These are phyloP conservation scores for Anthophora plumipes DNA, from an alignment of 2,888 invertebrate species.

Conservation along the genomic window DNA sequence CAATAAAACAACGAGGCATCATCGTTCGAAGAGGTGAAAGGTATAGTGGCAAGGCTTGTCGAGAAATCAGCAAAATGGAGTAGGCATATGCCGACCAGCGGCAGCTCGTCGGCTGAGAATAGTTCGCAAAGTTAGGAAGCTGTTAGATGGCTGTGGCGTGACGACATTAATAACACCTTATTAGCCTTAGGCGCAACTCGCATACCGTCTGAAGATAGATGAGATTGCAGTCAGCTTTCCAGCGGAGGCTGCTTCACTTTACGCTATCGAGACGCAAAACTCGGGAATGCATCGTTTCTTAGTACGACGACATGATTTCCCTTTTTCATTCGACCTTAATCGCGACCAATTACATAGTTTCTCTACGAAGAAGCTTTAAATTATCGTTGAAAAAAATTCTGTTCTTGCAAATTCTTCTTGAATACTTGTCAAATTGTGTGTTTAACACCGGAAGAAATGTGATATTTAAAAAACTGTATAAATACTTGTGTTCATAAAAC, in stretches of 20 bases:
- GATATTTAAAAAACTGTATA: too few relatives aligned
- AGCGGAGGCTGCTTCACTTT: constrained; percentile 45
- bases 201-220: constrained; percentile 73
- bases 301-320: constrained; percentile 42
- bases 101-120: constrained; percentile 64
- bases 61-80: constrained; percentile 61
- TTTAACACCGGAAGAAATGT: too few relatives aligned
- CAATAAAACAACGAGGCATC: constrained; percentile 31
- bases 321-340: not conserved
- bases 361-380: not conserved
- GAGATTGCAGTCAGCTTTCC: constrained; percentile 71
- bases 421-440: too few relatives aligned
- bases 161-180: constrained; percentile 79
- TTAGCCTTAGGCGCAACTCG: constrained; percentile 74
- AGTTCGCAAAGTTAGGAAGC: constrained; percentile 74
- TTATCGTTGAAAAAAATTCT: not conserved
- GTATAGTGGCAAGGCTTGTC: constrained; percentile 25
- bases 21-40: constrained; percentile 19
- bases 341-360: not conserved
- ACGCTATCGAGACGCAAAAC: constrained; percentile 55
- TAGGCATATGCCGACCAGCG: constrained; percentile 54
- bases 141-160: constrained; percentile 73
- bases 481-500: too few relatives aligned
- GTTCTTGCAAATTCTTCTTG: too few relatives aligned
- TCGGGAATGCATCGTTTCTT: constrained; percentile 44